A percentile compares a stretch with the other conserved stretches of the same genome.
Evolutionary conservation across 2,113 vertebrate species (phyloP).

Genomic region (Plestiodon gilberti): DNA sequence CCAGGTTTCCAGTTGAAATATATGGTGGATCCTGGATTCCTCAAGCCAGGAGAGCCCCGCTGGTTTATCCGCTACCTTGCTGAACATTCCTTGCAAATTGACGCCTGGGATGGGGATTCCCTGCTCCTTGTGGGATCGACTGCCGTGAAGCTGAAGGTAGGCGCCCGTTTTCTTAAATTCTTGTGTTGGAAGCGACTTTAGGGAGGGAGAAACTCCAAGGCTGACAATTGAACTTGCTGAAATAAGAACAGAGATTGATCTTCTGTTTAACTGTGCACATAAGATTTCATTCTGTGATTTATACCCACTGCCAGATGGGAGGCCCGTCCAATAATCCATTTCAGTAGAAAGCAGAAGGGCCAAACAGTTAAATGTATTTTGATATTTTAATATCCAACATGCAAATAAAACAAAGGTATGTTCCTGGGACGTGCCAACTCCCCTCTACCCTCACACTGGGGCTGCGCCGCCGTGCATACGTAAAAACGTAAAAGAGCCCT

Average conservation of each 20-base stretch:
- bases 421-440: no score
- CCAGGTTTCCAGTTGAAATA: slow-evolving; percentile 88
- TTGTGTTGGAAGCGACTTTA: no score
- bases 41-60: slow-evolving; percentile 82
- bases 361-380: no score
- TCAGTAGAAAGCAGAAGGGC: background rate
- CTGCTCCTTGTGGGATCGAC: slow-evolving; percentile 91
- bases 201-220: background rate
- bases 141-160: slow-evolving; percentile 88
- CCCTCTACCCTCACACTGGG: no score
- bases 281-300: background rate
- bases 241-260: background rate
- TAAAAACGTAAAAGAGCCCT: no score
- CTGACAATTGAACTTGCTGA: background rate
- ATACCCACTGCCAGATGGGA: background rate
- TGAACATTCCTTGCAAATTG: slow-evolving; percentile 86
- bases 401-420: no score
- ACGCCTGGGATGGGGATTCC: slow-evolving; percentile 93
- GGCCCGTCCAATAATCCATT: background rate
- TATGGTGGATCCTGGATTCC: slow-evolving; percentile 80
- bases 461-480: no score
- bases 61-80: slow-evolving; percentile 90
- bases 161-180: fast-evolving
- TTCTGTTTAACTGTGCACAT: background rate
- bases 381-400: no score